Percentiles rank a stretch among this genome's conserved stretches.
Evolutionary conservation across 2,888 invertebrate genomes (phyloP).

Genomic region (Bedellia somnulentella): DNA sequence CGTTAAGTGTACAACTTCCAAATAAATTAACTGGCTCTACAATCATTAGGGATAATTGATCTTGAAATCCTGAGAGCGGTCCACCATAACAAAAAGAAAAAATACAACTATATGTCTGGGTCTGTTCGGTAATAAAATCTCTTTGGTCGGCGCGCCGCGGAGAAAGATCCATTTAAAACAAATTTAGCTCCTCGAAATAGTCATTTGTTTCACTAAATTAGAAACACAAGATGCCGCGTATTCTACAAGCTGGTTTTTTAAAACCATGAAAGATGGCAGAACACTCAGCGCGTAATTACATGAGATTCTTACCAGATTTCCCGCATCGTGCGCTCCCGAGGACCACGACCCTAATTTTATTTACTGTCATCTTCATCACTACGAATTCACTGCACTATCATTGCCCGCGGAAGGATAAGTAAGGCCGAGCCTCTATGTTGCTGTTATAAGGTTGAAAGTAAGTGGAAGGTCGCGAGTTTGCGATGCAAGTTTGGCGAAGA

Average conservation of each 20-base stretch:
- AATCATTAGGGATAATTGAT: conserved; percentile 43
- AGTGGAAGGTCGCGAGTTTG: too few relatives aligned
- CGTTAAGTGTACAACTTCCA: conserved; percentile 23
- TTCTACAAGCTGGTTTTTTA: too few relatives aligned
- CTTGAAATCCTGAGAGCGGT: conserved; percentile 12
- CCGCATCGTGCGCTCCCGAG: conserved; percentile 74
- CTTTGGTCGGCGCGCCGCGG: too few relatives aligned
- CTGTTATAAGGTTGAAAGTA: background rate
- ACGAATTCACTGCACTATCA: conserved; percentile 18
- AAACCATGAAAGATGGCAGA: too few relatives aligned
- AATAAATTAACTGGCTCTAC: conserved; percentile 34
- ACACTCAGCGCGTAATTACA: too few relatives aligned
- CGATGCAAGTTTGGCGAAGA: background rate
- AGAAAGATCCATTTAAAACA: too few relatives aligned
- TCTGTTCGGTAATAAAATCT: too few relatives aligned
- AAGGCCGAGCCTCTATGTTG: background rate
- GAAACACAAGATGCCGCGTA: too few relatives aligned
- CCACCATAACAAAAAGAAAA: too few relatives aligned
- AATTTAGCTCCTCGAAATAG: too few relatives aligned
- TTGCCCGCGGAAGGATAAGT: background rate
- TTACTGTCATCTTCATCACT: conserved; percentile 72
- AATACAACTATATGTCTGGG: too few relatives aligned
- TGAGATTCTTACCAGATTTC: conserved; percentile 78
- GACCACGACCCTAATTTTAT: conserved; percentile 77
- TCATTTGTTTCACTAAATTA: too few relatives aligned